Conservation (phyloP, 2,113 vertebrate species). For the Anser cygnoides region DNA sequence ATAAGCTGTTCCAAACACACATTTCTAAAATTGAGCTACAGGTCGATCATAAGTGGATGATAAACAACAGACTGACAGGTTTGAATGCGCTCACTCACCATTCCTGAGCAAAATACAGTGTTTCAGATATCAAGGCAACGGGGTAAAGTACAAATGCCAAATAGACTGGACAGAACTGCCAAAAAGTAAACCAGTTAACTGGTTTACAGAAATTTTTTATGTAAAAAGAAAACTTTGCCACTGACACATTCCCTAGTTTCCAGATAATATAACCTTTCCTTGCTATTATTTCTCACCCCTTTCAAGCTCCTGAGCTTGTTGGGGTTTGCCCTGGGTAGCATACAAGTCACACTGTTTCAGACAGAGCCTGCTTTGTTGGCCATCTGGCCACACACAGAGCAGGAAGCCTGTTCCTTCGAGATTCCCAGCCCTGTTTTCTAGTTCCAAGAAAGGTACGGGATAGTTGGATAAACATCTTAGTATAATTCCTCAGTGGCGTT, state of each 20-base stretch:
- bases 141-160: background rate
- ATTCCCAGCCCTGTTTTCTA: slow-evolving; percentile 1
- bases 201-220: background rate
- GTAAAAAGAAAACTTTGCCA: background rate
- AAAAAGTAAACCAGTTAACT: background rate
- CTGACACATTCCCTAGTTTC: background rate
- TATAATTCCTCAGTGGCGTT: background rate
- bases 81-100: background rate
- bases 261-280: background rate
- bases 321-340: background rate
- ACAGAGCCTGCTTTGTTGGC: slow-evolving; percentile 32
- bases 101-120: background rate
- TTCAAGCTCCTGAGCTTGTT: background rate
- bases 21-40: background rate
- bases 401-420: background rate
- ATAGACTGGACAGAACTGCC: background rate
- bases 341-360: background rate
- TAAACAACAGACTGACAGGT: background rate
- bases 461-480: background rate
- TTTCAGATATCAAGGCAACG: background rate
- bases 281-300: background rate
- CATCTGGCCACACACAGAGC: slow-evolving; percentile 10
- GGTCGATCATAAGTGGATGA: background rate
- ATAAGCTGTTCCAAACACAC: background rate
- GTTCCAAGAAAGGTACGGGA: background rate